Percentiles rank a stretch among this genome's conserved stretches.
phyloP scores from a whole-genome alignment of 2,888 invertebrate species.

The Rhopalosiphum nymphaeae region DNA sequence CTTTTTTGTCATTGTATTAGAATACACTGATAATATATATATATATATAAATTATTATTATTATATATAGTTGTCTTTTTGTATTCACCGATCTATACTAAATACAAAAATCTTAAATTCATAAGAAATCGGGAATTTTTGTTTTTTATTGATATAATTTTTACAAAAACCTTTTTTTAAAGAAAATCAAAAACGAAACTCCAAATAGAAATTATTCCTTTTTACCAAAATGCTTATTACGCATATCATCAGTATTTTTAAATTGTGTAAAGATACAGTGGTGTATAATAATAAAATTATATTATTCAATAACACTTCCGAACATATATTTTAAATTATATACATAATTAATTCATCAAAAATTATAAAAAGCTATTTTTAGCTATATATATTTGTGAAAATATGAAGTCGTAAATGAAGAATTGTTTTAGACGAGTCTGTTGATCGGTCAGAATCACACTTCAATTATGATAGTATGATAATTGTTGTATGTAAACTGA shows the following conservation, averaged over 20 bases:
- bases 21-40: not conserved
- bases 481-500: not conserved
- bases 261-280: not conserved
- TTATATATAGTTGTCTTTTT: no score
- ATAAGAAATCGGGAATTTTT: not conserved
- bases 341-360: not conserved
- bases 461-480: not conserved
- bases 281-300: not conserved
- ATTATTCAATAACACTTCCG: not conserved
- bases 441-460: not conserved
- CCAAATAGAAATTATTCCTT: not conserved
- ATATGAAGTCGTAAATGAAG: not conserved
- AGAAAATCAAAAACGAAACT: not conserved
- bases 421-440: not conserved
- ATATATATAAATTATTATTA: no score
- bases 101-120: not conserved
- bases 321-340: not conserved
- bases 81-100: no score
- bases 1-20: not conserved
- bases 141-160: not conserved
- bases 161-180: not conserved
- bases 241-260: not conserved
- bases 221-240: not conserved
- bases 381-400: not conserved
- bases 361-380: not conserved